phyloP scores from a whole-genome alignment of 2,888 invertebrate genomes.

The Drosophila mimetica region DNA sequence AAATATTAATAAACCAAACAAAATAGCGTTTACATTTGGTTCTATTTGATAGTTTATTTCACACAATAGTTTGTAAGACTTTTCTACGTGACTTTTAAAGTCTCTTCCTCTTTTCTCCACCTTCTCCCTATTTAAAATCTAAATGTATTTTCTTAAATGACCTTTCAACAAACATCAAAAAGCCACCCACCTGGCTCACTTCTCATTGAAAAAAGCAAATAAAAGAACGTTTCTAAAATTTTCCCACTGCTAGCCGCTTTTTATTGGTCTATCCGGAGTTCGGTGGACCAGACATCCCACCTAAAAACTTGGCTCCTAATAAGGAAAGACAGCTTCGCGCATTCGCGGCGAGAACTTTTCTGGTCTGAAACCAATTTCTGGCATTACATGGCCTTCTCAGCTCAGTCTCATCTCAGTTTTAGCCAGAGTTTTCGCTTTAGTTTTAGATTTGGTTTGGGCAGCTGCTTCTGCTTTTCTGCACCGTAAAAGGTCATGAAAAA shows the following conservation, averaged over 20 bases:
- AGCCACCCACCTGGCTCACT: constrained; percentile 15
- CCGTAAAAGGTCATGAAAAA: constrained; percentile 68
- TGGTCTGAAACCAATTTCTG: constrained; percentile 30
- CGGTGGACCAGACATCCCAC: constrained; percentile 28
- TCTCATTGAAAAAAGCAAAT: constrained; percentile 1
- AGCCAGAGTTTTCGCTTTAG: constrained; percentile 5
- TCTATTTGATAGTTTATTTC: no score
- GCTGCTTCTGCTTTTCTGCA: constrained; percentile 30
- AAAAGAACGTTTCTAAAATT: constrained; percentile 8
- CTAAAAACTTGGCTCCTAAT: constrained; percentile 32
- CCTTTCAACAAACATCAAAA: constrained; percentile 11
- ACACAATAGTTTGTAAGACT: no score
- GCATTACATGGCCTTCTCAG: constrained; percentile 19
- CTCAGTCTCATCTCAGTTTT: constrained; percentile 15
- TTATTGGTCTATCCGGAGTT: constrained; percentile 33
- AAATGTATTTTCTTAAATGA: constrained; percentile 4
- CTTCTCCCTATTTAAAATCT: not conserved
- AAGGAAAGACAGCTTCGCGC: constrained; percentile 44
- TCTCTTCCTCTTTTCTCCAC: not conserved
- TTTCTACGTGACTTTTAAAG: not conserved
- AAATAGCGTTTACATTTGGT: no score
- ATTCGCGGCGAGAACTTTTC: constrained; percentile 15
- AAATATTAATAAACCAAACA: no score
- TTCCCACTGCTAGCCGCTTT: constrained; percentile 34
- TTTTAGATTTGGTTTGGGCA: constrained; percentile 21